These are phyloP conservation scores for Geodia barretti DNA, from an alignment of 37 sponge, comb jelly and placozoan species.

Conservation along the genomic window DNA sequence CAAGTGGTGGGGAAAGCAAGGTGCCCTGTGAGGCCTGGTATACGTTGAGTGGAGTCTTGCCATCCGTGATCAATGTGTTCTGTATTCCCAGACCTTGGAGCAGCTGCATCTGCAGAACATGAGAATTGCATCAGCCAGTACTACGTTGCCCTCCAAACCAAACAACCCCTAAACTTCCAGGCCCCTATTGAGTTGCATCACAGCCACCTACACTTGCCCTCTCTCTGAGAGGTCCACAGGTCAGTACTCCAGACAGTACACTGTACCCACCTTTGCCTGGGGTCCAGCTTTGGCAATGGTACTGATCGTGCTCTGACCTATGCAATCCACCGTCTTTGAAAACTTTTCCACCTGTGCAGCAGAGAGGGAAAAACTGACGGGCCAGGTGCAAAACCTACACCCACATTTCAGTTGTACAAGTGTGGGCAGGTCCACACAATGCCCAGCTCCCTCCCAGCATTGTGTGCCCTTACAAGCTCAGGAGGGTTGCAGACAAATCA, in stretches of 20 bases:
- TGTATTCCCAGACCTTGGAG: slow-evolving; percentile 69
- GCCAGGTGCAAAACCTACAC: neutral
- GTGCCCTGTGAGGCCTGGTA: slow-evolving; percentile 42
- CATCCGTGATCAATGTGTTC: slow-evolving; percentile 76
- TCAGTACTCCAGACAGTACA: too few relatives aligned
- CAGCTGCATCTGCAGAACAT: slow-evolving; percentile 37
- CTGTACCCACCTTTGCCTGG: slow-evolving; percentile 66
- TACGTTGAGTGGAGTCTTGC: slow-evolving; percentile 75
- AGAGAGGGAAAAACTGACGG: neutral
- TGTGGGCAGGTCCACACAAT: too few relatives aligned
- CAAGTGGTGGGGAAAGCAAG: neutral
- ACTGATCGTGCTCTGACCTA: slow-evolving; percentile 59
- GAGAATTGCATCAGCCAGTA: neutral
- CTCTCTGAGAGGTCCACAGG: too few relatives aligned
- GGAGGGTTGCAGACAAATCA: too few relatives aligned
- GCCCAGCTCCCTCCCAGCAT: neutral
- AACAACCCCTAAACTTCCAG: too few relatives aligned
- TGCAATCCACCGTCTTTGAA: slow-evolving; percentile 37
- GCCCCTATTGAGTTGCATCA: too few relatives aligned
- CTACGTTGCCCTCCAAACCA: neutral
- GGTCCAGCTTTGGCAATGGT: slow-evolving; percentile 78
- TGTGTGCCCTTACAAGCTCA: too few relatives aligned
- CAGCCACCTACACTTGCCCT: too few relatives aligned
- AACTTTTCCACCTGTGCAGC: slow-evolving; percentile 60
- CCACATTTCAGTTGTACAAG: too few relatives aligned